Conservation (phyloP, 2,888 invertebrate species). For the Drosophila tanythrix region DNA sequence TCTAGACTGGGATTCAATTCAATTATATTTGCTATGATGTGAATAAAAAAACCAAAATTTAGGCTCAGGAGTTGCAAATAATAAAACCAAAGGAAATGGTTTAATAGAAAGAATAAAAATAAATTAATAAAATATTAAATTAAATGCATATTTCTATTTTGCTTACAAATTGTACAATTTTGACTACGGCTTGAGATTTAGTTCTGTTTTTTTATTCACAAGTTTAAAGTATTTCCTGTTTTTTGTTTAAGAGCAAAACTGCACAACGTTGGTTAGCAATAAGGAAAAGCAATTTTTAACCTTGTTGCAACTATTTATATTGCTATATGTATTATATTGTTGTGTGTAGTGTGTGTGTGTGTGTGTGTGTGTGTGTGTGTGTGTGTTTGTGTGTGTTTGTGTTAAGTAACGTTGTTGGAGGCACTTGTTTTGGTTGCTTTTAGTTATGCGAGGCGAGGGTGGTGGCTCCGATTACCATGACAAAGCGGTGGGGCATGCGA, state of each 20-base stretch:
- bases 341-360: too few species aligned
- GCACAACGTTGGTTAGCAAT: background rate
- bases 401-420: constrained; percentile 4
- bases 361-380: constrained; percentile 3
- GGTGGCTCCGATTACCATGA: constrained; percentile 65
- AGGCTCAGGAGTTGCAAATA: background rate
- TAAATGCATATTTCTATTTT: background rate
- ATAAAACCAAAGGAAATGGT: background rate
- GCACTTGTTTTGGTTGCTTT: constrained; percentile 9
- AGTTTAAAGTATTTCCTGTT: background rate
- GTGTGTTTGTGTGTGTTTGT: background rate
- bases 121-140: background rate
- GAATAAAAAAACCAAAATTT: background rate
- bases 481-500: constrained; percentile 47
- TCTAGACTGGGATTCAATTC: background rate
- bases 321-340: background rate
- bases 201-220: background rate
- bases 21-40: background rate
- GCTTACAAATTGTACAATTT: accelerated
- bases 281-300: background rate
- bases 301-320: constrained; percentile 8
- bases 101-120: background rate
- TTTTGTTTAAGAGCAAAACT: background rate
- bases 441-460: constrained; percentile 1
- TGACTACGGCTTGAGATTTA: background rate